Evolutionary conservation across 30 jellyfish, hydroid and myxozoan species (phyloP).

Genomic region (Chrysaora quinquecirrha): DNA sequence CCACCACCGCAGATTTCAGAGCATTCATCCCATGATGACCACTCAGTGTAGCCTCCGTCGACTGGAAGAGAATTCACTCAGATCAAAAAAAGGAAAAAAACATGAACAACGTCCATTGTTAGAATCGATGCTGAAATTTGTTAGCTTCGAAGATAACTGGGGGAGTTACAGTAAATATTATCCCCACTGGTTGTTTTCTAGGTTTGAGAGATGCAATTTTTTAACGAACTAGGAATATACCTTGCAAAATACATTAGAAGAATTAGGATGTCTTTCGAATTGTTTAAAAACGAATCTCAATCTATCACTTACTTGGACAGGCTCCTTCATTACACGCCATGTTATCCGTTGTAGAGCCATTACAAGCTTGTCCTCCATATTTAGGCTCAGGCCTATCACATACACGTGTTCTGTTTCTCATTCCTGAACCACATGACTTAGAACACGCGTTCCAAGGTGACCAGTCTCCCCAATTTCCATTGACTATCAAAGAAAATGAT

Average conservation of each 20-base stretch:
- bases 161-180: no score
- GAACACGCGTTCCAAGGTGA: constrained; percentile 83
- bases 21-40: constrained; percentile 94
- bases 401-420: constrained; percentile 62
- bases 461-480: constrained; percentile 91
- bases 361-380: constrained; percentile 76
- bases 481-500: constrained; percentile 33
- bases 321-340: constrained; percentile 46
- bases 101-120: no score
- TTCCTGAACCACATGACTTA: constrained; percentile 74
- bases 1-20: constrained; percentile 81
- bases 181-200: no score
- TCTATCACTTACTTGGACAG: constrained; percentile 64
- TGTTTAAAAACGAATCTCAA: no score
- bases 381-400: constrained; percentile 78
- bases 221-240: no score
- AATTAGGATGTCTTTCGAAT: no score
- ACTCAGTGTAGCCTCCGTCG: constrained; percentile 79
- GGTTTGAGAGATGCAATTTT: no score
- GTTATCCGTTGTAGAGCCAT: constrained; percentile 61
- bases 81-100: no score
- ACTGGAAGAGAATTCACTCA: constrained; percentile 45
- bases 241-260: no score
- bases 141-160: no score
- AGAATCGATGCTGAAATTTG: no score